Conservation (phyloP, 2,113 vertebrate species). For the Neolamprologus caudopunctatus region DNA sequence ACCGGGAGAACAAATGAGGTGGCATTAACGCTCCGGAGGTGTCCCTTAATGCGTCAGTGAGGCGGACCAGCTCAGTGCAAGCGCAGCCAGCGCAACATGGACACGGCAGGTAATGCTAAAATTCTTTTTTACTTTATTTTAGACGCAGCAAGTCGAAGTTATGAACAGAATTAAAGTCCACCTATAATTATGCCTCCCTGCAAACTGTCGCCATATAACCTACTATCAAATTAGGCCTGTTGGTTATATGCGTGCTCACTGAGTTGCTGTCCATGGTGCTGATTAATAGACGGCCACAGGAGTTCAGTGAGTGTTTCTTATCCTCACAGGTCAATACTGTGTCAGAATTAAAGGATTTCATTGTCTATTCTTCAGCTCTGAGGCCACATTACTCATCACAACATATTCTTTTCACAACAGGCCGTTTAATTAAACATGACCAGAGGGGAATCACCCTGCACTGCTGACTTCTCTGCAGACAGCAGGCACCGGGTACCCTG, state of each 20-base stretch:
- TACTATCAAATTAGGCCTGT: neutral
- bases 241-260: neutral
- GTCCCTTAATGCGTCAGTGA: constrained; percentile 39
- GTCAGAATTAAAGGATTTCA: neutral
- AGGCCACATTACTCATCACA: constrained; percentile 2
- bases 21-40: constrained; percentile 28
- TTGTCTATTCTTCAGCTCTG: neutral
- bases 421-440: constrained; percentile 61
- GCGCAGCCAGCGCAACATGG: constrained; percentile 34
- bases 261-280: constrained; percentile 67
- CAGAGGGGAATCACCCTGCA: constrained; percentile 56
- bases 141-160: neutral
- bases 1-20: constrained; percentile 36
- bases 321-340: neutral
- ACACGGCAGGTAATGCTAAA: constrained; percentile 50
- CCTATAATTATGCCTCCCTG: neutral
- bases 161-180: neutral
- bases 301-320: neutral
- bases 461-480: constrained; percentile 16
- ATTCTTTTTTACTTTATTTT: neutral
- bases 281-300: neutral
- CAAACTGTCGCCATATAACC: neutral
- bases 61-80: constrained; percentile 1
- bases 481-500: neutral
- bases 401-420: constrained; percentile 13